These are phyloP conservation scores for Porphyrio hochstetteri DNA, from an alignment of 2,113 vertebrate species.

Conservation along the genomic window DNA sequence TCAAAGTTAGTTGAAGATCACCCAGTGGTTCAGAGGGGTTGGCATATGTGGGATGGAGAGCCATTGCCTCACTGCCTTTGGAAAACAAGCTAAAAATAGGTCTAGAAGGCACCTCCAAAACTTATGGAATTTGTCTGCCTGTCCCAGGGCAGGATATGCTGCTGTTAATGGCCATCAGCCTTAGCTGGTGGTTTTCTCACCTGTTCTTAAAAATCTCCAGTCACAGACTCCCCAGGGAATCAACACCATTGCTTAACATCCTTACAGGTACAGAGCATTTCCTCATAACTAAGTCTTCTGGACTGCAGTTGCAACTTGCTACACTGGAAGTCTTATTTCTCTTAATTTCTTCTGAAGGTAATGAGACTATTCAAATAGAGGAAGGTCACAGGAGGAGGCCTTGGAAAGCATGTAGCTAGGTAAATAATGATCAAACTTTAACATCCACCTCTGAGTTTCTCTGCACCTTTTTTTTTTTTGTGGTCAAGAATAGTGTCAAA, in stretches of 20 bases:
- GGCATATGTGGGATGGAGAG: neutral
- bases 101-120: neutral
- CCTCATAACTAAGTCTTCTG: neutral
- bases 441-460: neutral
- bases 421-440: neutral
- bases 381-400: neutral
- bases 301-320: neutral
- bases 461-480: neutral
- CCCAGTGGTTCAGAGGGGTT: neutral
- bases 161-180: neutral
- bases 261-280: neutral
- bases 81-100: neutral
- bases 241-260: neutral
- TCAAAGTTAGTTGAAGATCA: neutral
- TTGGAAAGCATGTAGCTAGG: neutral
- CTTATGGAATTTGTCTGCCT: neutral
- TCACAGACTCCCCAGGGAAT: accelerated
- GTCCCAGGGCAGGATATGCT: neutral
- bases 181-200: neutral
- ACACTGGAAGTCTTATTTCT: neutral
- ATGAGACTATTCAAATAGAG: neutral
- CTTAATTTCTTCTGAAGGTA: neutral
- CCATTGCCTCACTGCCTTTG: neutral
- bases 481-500: neutral
- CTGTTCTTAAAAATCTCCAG: neutral